phyloP scores from a whole-genome alignment of 1,140 invertebrate species.

The Macrosteles quadrilineatus region DNA sequence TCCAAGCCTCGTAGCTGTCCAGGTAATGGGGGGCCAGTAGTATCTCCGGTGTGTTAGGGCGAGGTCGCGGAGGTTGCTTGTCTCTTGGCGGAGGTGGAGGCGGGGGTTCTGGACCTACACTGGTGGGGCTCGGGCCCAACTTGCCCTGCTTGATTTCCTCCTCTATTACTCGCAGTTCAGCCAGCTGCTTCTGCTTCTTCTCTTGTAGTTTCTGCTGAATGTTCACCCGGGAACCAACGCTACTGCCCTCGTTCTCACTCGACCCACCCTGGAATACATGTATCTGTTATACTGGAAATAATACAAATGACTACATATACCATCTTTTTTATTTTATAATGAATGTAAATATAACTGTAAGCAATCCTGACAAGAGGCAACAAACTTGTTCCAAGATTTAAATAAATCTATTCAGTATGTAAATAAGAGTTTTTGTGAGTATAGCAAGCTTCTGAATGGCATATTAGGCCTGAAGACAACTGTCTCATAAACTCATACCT shows the following conservation, averaged over 20 bases:
- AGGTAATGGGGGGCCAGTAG: slow-evolving; percentile 71
- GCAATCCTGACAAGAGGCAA: too few species aligned
- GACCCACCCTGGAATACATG: slow-evolving; percentile 55
- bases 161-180: slow-evolving; percentile 74
- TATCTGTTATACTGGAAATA: too few species aligned
- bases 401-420: too few species aligned
- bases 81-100: slow-evolving; percentile 42
- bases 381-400: too few species aligned
- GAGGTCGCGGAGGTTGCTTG: slow-evolving; percentile 51
- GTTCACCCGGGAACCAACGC: slow-evolving; percentile 74
- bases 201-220: slow-evolving; percentile 86
- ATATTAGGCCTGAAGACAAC: too few species aligned
- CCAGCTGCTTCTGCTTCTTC: slow-evolving; percentile 85
- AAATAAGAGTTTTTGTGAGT: too few species aligned
- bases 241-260: slow-evolving; percentile 71
- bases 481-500: too few species aligned
- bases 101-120: slow-evolving; percentile 48
- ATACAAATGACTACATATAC: too few species aligned
- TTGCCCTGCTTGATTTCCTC: slow-evolving; percentile 87
- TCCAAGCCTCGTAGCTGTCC: slow-evolving; percentile 39
- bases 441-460: too few species aligned
- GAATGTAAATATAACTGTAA: too few species aligned
- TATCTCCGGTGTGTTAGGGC: slow-evolving; percentile 73
- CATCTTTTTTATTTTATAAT: too few species aligned
- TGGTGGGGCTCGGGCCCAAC: slow-evolving; percentile 59